These are phyloP conservation scores for Gulo gulo DNA, from an alignment of 2,113 vertebrate genomes.

Conservation along the genomic window DNA sequence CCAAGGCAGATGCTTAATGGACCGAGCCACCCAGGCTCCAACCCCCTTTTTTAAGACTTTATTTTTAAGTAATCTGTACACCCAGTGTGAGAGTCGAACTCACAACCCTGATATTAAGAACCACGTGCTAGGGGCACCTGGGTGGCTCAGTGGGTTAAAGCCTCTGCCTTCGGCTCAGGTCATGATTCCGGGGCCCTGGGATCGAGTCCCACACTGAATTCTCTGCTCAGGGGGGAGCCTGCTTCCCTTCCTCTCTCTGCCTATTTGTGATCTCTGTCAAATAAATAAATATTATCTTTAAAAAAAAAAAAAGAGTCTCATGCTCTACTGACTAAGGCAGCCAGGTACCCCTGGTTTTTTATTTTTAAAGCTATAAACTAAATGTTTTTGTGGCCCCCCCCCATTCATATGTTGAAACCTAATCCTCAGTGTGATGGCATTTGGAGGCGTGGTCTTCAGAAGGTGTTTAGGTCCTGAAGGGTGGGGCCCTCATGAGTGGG, in stretches of 20 bases:
- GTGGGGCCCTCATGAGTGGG: not conserved
- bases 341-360: not conserved
- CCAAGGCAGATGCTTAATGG: too few relatives aligned
- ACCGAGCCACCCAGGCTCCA: too few relatives aligned
- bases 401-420: not conserved
- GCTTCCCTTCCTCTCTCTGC: too few relatives aligned
- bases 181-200: too few relatives aligned
- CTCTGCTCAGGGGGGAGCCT: too few relatives aligned
- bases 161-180: too few relatives aligned
- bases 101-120: not conserved
- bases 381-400: not conserved
- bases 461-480: not conserved
- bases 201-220: too few relatives aligned
- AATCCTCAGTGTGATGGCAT: not conserved
- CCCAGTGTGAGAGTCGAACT: not conserved
- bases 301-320: too few relatives aligned
- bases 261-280: too few relatives aligned
- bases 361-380: not conserved
- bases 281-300: too few relatives aligned
- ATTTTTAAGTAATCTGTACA: not conserved
- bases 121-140: not conserved
- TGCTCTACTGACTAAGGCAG: not conserved
- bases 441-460: not conserved
- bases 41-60: not conserved
- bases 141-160: too few relatives aligned